Percentiles rank a stretch among this genome's conserved stretches.
phyloP scores from a whole-genome alignment of 2,888 invertebrate genomes.

The Watsonalla cultraria region DNA sequence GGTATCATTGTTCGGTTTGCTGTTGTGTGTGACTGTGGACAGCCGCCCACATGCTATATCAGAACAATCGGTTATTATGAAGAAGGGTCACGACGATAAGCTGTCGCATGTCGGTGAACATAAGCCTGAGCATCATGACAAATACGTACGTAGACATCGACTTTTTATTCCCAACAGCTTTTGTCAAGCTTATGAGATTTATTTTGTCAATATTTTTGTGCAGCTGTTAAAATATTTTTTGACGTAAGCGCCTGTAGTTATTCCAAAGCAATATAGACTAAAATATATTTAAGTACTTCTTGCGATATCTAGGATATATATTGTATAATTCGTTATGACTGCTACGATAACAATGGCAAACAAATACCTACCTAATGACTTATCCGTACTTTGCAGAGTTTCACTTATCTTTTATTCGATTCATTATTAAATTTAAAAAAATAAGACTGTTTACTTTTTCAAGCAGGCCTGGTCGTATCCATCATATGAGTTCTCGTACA shows the following conservation, averaged over 20 bases:
- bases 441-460: slow-evolving; percentile 7
- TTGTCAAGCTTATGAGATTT: not conserved
- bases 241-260: too few relatives aligned
- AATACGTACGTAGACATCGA: slow-evolving; percentile 50
- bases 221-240: too few relatives aligned
- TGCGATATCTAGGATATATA: too few relatives aligned
- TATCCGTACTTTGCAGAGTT: too few relatives aligned
- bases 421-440: not conserved
- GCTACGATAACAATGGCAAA: too few relatives aligned
- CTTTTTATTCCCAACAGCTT: too few relatives aligned
- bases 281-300: too few relatives aligned
- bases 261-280: too few relatives aligned
- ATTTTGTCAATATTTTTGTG: not conserved
- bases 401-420: too few relatives aligned
- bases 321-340: too few relatives aligned
- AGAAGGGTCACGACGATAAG: slow-evolving; percentile 39
- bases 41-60: slow-evolving; percentile 39
- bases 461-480: slow-evolving; percentile 64
- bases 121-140: slow-evolving; percentile 57
- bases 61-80: slow-evolving; percentile 42
- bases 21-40: slow-evolving; percentile 40
- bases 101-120: slow-evolving; percentile 44
- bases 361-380: too few relatives aligned
- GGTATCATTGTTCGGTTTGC: slow-evolving; percentile 35
- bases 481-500: slow-evolving; percentile 75